phyloP scores from a whole-genome alignment of 2,797 vertebrate species.

The Sebastes variabilis region DNA sequence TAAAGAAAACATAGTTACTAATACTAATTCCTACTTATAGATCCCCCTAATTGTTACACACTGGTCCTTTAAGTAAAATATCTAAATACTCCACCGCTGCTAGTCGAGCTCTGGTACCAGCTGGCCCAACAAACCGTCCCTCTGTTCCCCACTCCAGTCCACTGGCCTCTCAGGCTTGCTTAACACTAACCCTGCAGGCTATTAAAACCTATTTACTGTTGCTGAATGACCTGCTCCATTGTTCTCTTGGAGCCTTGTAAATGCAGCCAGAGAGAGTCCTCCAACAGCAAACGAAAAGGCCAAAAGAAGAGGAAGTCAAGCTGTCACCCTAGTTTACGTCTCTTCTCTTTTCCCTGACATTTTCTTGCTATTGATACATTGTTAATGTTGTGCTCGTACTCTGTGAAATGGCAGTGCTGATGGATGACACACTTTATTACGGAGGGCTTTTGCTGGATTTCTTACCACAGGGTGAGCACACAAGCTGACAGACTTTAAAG shows the following conservation, averaged over 20 bases:
- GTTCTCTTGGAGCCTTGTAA: slow-evolving; percentile 47
- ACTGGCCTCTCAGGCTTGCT: slow-evolving; percentile 49
- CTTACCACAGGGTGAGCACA: not conserved
- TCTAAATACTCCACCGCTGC: not conserved
- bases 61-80: not conserved
- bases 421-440: slow-evolving; percentile 5
- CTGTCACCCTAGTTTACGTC: slow-evolving; percentile 35
- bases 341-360: slow-evolving; percentile 15
- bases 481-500: not conserved
- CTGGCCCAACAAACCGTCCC: slow-evolving; percentile 39
- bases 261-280: slow-evolving; percentile 46
- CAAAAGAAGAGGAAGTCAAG: slow-evolving; percentile 45
- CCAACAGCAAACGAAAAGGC: slow-evolving; percentile 29
- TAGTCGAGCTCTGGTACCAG: slow-evolving; percentile 33
- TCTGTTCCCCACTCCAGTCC: slow-evolving; percentile 23
- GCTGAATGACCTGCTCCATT: slow-evolving; percentile 58
- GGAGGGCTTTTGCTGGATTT: not conserved
- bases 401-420: slow-evolving; percentile 24
- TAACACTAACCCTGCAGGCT: slow-evolving; percentile 47
- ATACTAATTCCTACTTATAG: too few relatives aligned
- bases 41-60: too few relatives aligned
- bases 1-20: too few relatives aligned
- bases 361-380: slow-evolving; percentile 8
- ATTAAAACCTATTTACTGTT: slow-evolving; percentile 57
- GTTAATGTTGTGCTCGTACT: not conserved